phyloP scores from a whole-genome alignment of 2,888 invertebrate species.

The Rhaphigaster nebulosa region DNA sequence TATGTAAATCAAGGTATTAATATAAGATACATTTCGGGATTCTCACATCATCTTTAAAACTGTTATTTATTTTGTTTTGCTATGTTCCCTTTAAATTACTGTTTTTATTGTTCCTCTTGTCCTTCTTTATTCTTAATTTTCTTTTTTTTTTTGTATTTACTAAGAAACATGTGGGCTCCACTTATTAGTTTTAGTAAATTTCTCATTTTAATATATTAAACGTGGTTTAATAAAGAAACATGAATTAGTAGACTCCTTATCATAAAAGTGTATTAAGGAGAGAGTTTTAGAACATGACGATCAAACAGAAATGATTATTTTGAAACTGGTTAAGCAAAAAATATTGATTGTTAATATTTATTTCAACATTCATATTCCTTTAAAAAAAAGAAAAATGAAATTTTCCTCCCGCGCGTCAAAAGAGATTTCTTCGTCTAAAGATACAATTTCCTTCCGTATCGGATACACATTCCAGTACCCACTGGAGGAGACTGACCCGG shows the following conservation, averaged over 20 bases:
- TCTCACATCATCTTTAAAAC: no score
- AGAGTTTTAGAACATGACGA: background rate
- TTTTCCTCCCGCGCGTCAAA: background rate
- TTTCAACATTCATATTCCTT: background rate
- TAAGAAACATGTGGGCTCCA: no score
- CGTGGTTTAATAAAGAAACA: no score
- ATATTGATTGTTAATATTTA: background rate
- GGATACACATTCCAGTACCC: background rate
- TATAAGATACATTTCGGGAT: no score
- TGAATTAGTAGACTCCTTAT: background rate
- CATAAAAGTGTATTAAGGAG: background rate
- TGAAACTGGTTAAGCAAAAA: background rate
- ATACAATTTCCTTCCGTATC: background rate
- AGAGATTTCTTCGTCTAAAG: background rate
- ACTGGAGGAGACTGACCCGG: conserved; percentile 10
- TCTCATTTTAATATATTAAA: no score
- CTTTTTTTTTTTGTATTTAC: no score
- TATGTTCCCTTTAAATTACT: no score
- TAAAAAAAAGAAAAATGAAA: background rate
- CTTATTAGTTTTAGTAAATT: no score
- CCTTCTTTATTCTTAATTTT: no score
- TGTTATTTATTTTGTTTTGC: no score
- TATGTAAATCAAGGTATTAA: no score
- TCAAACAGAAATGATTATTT: background rate
- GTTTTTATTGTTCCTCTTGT: no score